These are phyloP conservation scores for Epizoanthus stellaris DNA, from an alignment of 92 coral and sea anemone species.

Conservation along the genomic window DNA sequence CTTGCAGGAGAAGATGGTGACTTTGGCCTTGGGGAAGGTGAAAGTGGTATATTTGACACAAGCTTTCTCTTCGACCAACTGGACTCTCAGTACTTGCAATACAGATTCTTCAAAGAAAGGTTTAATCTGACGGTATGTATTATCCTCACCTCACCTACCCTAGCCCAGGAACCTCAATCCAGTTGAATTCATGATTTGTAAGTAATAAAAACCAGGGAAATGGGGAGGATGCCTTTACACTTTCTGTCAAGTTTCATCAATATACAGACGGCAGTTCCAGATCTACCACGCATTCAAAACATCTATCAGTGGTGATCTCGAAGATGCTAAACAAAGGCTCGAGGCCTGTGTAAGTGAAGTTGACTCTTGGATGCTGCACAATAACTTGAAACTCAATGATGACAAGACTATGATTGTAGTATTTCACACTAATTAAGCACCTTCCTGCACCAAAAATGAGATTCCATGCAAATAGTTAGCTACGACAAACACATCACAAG, in stretches of 20 bases:
- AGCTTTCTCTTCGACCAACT: conserved; percentile 38
- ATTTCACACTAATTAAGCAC: too few relatives aligned
- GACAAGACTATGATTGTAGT: too few relatives aligned
- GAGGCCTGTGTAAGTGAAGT: too few relatives aligned
- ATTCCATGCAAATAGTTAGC: too few relatives aligned
- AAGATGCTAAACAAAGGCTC: too few relatives aligned
- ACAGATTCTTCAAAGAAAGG: conserved; percentile 35
- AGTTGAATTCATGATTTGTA: conserved; percentile 22
- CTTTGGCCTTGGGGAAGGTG: conserved; percentile 5
- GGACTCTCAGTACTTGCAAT: conserved; percentile 23
- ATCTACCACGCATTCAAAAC: too few relatives aligned
- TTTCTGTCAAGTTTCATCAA: background rate
- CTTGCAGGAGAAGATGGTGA: conserved; percentile 13
- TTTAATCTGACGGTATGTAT: conserved; percentile 27
- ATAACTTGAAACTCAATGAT: too few relatives aligned
- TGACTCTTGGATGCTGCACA: too few relatives aligned
- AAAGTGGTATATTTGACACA: conserved; percentile 37
- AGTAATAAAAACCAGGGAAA: conserved; percentile 6
- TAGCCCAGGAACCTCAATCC: conserved; percentile 15
- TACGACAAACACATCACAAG: too few relatives aligned
- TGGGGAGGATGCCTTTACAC: conserved; percentile 2
- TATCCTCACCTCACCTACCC: background rate
- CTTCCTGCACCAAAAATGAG: too few relatives aligned
- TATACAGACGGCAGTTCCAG: too few relatives aligned
- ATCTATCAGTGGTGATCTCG: too few relatives aligned